Base-by-base conservation (phyloP, 2,888 invertebrate genomes). In the Drosophila meridionalis region DNA sequence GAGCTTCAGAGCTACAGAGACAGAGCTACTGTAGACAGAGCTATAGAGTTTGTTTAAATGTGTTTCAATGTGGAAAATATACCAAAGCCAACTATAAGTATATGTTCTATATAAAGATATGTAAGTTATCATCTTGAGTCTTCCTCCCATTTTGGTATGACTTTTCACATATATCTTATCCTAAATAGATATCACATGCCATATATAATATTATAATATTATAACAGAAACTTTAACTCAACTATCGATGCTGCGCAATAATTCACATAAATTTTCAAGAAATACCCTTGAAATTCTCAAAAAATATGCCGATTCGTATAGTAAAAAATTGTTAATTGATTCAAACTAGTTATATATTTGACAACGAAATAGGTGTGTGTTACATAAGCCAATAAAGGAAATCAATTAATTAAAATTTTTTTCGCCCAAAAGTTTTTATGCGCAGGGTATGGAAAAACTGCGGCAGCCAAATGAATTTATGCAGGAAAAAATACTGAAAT, bases 391-490 rank as follows among this genome's bases (percentile, higher is more conserved):
- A 52, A 52, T 52, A 34, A 52, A 20, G 11, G 20, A 53, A 53
- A 53, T 53, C 53, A 12, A 26, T 34, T 36, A 53, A 47, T 28
- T 28, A 14, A 14, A 47, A 28, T 47, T 28, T 47, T 47, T 28
- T 47, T 8, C 45, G n/a, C 8, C 11, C 20, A 20, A 11, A 26
- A 26, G 45, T 45, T 40, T 14, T 38, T 32, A 7, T 11, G 1
- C 28, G 28, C 20, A 61, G 75, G 63, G 76, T 70, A 79, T 74
- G 3, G 1, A 38, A 30, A 76, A 70, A 66, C 50, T 69, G 77
- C 45, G 69, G 66, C 67, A 59, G 60, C 26, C 64, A 61, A 80
- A 86, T 78, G 73, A 76, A 76, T 86, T 83, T 81, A 78, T 83
- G 73, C 74, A 65, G 55, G 67, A 74, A 71, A 66, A 65, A 69